Conservation (phyloP, 2,888 invertebrate genomes). For the Caenorhabditis uteleia region DNA sequence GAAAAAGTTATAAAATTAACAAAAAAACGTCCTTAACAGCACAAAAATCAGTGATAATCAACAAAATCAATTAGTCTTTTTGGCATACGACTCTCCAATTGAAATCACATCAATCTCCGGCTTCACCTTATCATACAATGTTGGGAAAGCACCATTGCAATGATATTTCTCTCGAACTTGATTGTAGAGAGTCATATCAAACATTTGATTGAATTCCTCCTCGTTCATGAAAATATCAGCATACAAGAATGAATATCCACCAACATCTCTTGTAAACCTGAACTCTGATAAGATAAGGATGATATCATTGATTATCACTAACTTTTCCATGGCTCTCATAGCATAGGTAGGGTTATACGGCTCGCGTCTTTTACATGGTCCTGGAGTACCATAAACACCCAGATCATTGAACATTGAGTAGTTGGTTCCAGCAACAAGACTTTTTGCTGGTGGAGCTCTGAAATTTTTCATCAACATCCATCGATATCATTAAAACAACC, state of each 20-base stretch:
- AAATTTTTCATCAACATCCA: no score
- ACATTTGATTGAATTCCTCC: constrained; percentile 78
- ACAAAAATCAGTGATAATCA: no score
- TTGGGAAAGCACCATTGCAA: constrained; percentile 67
- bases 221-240: constrained; percentile 79
- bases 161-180: constrained; percentile 68
- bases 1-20: no score
- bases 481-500: no score
- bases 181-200: constrained; percentile 77
- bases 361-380: constrained; percentile 74
- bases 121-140: constrained; percentile 50
- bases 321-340: constrained; percentile 78
- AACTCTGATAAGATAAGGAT: no score
- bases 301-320: constrained; percentile 1
- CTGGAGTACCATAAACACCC: constrained; percentile 79
- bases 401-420: constrained; percentile 79
- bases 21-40: no score
- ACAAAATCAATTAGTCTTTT: no score
- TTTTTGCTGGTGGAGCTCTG: constrained; percentile 74
- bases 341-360: constrained; percentile 77
- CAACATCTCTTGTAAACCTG: constrained; percentile 77
- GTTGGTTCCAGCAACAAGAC: constrained; percentile 77
- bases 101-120: constrained; percentile 63
- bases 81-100: constrained; percentile 57
- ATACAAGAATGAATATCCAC: constrained; percentile 77